phyloP scores from a whole-genome alignment of 2,113 vertebrate species.

The Eubucco bourcierii region DNA sequence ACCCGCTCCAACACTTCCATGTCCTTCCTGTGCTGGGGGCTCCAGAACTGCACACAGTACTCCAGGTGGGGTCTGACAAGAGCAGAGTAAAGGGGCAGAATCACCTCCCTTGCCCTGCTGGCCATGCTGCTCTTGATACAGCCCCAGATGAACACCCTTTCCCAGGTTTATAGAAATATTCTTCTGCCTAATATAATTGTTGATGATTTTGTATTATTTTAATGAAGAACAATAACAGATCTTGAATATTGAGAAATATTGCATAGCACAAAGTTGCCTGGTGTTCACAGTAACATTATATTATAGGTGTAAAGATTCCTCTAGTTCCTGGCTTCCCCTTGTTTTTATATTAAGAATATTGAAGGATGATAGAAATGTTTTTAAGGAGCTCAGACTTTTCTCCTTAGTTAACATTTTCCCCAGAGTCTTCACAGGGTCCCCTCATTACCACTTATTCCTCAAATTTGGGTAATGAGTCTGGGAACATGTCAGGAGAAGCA shows the following conservation, averaged over 20 bases:
- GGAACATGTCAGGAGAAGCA: not conserved
- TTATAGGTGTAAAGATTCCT: not conserved
- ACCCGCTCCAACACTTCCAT: too few species aligned
- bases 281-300: accelerated
- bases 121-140: too few species aligned
- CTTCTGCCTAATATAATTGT: not conserved
- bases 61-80: too few species aligned
- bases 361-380: not conserved
- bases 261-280: not conserved
- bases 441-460: accelerated
- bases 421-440: not conserved
- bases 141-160: not conserved
- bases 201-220: not conserved
- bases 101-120: too few species aligned
- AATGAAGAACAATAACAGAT: not conserved
- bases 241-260: not conserved
- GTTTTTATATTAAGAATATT: not conserved
- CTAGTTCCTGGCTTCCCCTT: not conserved
- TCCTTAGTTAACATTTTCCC: not conserved
- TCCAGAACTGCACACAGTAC: too few species aligned
- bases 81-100: too few species aligned
- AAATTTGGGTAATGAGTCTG: not conserved
- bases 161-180: not conserved
- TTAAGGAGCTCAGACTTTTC: not conserved
- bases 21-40: too few species aligned